phyloP scores from a whole-genome alignment of 1,140 invertebrate species.

The Drosophila kepulauana region DNA sequence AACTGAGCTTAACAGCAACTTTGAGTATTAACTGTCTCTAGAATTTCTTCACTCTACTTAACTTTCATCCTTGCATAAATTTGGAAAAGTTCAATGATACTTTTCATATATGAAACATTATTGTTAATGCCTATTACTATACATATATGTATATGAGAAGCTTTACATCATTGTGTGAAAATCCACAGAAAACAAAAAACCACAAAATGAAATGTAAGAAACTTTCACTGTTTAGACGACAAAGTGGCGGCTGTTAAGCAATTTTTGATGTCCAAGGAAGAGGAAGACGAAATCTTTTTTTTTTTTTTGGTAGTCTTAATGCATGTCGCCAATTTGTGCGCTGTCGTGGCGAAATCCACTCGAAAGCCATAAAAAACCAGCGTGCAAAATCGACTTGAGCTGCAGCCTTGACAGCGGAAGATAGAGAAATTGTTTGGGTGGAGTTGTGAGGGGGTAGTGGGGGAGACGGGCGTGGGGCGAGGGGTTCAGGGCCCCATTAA shows the following conservation, averaged over 20 bases:
- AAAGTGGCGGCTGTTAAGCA: slow-evolving; percentile 2
- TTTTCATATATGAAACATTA: too few species aligned
- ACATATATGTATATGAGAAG: too few species aligned
- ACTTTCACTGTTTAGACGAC: slow-evolving; percentile 6
- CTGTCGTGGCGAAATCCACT: slow-evolving; percentile 55
- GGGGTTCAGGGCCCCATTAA: slow-evolving; percentile 40
- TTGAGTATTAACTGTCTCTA: too few species aligned
- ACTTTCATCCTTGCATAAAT: too few species aligned
- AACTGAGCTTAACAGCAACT: too few species aligned
- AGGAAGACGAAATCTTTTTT: not conserved
- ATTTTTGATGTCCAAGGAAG: slow-evolving; percentile 7
- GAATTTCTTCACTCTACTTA: too few species aligned
- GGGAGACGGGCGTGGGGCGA: too few species aligned
- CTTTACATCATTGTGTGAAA: too few species aligned
- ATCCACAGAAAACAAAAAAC: not conserved
- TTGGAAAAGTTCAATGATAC: too few species aligned
- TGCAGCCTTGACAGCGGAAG: slow-evolving; percentile 21
- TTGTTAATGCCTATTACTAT: too few species aligned
- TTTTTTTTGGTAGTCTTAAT: slow-evolving; percentile 28
- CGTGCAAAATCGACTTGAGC: slow-evolving; percentile 49
- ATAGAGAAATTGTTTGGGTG: not conserved
- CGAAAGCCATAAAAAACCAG: slow-evolving; percentile 67
- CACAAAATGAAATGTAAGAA: not conserved
- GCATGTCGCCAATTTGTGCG: slow-evolving; percentile 51
- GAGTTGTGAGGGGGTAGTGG: not conserved